A percentile compares a stretch with the other conserved stretches of the same genome.
These are phyloP conservation scores for Spodoptera littoralis DNA, from an alignment of 2,888 invertebrate genomes.

Conservation along the genomic window DNA sequence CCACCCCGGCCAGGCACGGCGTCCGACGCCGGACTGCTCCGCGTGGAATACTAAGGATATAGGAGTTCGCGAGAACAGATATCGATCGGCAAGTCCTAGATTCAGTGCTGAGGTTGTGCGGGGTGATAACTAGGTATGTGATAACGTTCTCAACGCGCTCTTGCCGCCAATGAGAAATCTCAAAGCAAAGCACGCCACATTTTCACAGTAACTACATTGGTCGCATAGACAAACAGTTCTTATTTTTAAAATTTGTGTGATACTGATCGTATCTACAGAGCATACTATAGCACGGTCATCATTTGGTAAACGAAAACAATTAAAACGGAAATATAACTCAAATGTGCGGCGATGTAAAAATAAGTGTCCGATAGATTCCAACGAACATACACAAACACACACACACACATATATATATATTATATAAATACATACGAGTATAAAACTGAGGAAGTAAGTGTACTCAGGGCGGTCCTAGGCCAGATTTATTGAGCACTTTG, in stretches of 20 bases:
- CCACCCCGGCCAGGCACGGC: not conserved
- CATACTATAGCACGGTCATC: too few relatives aligned
- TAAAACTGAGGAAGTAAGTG: conserved; percentile 9
- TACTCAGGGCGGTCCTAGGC: not conserved
- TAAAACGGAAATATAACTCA: too few relatives aligned
- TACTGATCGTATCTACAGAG: too few relatives aligned
- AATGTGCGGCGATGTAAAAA: conserved; percentile 7
- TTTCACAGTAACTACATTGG: too few relatives aligned
- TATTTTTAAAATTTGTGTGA: too few relatives aligned
- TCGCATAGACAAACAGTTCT: too few relatives aligned
- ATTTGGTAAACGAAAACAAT: too few relatives aligned
- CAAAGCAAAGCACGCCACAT: not conserved
- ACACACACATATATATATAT: too few relatives aligned
- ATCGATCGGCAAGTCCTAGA: not conserved
- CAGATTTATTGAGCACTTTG: conserved; percentile 14
- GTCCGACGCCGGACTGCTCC: not conserved
- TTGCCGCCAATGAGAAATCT: conserved; percentile 1
- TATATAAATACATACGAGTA: too few relatives aligned
- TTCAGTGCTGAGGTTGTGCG: not conserved
- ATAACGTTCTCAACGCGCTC: too few relatives aligned
- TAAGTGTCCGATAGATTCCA: not conserved
- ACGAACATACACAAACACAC: too few relatives aligned
- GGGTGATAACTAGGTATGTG: too few relatives aligned
- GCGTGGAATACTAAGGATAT: conserved; percentile 2
- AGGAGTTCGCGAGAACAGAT: not conserved